Evolutionary conservation across 1,140 invertebrate species (phyloP), one percentile per base, ranked within the genome.

Genomic region (Apocrypta bakeri): DNA sequence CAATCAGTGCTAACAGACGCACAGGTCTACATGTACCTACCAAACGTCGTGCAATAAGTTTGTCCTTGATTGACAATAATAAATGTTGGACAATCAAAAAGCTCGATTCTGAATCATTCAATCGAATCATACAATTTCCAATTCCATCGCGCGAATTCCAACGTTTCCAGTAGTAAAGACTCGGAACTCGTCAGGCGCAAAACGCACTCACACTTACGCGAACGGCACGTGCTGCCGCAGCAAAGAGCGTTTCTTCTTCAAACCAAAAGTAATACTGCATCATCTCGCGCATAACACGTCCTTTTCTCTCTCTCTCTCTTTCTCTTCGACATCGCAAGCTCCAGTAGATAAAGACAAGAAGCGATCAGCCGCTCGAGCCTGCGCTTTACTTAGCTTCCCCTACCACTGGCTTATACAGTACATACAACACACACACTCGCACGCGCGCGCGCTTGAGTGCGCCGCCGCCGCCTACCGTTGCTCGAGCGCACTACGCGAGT

Each of bases 401-500:
- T 37, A 37, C 33, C 33, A 37, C 33, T 9, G 33, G 33, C 33
- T 9, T 37, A 37, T 37, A 37, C 33, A 2, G 33, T 9, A 2
- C 9, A 37, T 37, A 37, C 9, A n/a, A 37, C 33, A 9, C 9
- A 37, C 9, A 37, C 33, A 37, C 33, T 21, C 21, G 40, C 40
- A 21, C 27, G 33, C 33, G 33, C 2, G 33, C 9, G 33, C 9
- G 9, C 33, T 37, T 2, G n/a, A 66, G 42, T 25, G 21, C n/a
- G n/a, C n/a, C n/a, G n/a, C 17, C 61, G 40, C 4, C 63, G 77
- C 48, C 66, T 56, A 40, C 25, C 76, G n/a, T 21, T n/a, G 71
- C 68, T 74, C 83, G 68, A 77, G 75, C 8, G 63, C 61, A 92
- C 90, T 90, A 92, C 90, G 89, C 84, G 89, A 92, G 90, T 92